Evolutionary conservation across 1,140 invertebrate species (phyloP), one percentile per base, ranked within the genome.

Genomic region (Lanistes nyassanus): DNA sequence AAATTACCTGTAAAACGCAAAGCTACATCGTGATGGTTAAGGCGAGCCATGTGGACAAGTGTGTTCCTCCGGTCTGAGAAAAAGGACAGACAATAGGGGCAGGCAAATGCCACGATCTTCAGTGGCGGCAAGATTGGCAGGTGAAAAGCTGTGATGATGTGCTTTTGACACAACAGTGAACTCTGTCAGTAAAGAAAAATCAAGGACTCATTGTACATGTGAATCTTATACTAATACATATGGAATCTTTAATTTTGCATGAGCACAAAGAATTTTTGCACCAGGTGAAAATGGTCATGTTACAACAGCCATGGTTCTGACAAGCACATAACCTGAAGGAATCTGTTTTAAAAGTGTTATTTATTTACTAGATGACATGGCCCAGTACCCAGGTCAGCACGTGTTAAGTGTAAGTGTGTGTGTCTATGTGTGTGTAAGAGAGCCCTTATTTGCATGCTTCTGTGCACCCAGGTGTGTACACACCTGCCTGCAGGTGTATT

Each of bases 31-130:
- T 37, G n/a, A 53, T 77, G 76, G 23, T 67, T 36, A 16, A n/a
- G 31, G 6, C 37, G 36, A 21, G 16, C n/a, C 71, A 77, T 77
- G 60, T 77, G 76, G 9, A 47, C 36, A 42, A 53, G 23, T 23
- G 70, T 73, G 3, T 26, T 31, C 31, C 34, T 39, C 55, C 36
- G 29, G 31, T 56, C 60, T 19, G 29, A 29, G 62, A 74, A 77
- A 21, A 77, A 51, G n/a, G 37, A 21, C 21, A 73, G 34, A 34
- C 76, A 77, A 34, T 68, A 51, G 19, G 70, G 76, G 66, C 76
- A 77, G 23, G 39, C 37, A 66, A 51, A 77, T 13, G 70, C 65
- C 13, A 34, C 34, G n/a, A 77, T 34, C 1, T 64, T 11, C 23
- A 77, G 37, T n/a, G 76, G 76, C 21, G 42, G 53, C 19, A 53